Conservation (phyloP, 30 jellyfish, hydroid and myxozoan species). For the Turritopsis rubra region DNA sequence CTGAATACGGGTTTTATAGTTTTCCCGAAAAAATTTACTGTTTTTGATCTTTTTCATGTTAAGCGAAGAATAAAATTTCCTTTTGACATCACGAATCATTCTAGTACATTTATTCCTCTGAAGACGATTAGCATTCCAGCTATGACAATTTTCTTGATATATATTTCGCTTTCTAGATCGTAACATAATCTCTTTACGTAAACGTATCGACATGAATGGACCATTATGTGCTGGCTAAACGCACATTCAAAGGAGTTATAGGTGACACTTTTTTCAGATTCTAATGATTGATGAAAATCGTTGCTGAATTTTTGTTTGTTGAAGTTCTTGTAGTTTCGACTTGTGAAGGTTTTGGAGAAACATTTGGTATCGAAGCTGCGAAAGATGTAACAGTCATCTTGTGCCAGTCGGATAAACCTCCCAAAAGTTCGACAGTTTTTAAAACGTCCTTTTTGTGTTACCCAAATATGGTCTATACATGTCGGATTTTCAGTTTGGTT, state of each 20-base stretch:
- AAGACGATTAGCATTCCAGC: neutral
- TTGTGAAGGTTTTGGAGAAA: neutral
- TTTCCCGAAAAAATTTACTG: constrained; percentile 7
- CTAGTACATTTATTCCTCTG: constrained; percentile 1
- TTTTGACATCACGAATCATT: constrained; percentile 7
- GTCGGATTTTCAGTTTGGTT: neutral
- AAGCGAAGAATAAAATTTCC: constrained; percentile 7
- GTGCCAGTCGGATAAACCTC: constrained; percentile 13
- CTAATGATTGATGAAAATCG: neutral
- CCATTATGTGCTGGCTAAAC: constrained; percentile 6
- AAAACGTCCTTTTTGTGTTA: constrained; percentile 1
- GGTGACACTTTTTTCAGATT: neutral
- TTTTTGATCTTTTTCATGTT: too few relatives aligned
- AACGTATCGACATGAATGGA: neutral
- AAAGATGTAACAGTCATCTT: constrained; percentile 8
- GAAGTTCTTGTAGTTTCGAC: neutral
- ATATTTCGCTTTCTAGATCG: constrained; percentile 3
- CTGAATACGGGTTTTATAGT: neutral
- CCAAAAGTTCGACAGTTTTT: constrained; percentile 1
- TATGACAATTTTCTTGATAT: neutral
- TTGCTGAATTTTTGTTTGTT: constrained; percentile 3
- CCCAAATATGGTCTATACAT: neutral
- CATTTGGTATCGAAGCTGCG: neutral
- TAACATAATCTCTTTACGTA: constrained; percentile 5
- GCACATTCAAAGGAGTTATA: neutral